A percentile compares a stretch with the other conserved stretches of the same genome.
Evolutionary conservation across 92 coral and sea anemone genomes (phyloP).

Genomic region (Virgularia gustaviana): DNA sequence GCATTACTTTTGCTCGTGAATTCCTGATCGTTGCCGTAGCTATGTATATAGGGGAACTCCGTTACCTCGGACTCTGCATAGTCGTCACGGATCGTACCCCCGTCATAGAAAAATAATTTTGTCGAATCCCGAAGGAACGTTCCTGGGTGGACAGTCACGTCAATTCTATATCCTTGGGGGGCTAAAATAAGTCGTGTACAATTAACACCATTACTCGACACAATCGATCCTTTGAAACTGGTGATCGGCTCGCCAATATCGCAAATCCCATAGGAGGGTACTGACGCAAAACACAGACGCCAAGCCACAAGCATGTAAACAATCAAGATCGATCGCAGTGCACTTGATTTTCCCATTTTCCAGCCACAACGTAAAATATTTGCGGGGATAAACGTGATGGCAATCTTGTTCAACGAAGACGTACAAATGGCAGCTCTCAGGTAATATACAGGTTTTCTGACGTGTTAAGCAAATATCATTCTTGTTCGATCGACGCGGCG

Average conservation of each 20-base stretch:
- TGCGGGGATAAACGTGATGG: too few species aligned
- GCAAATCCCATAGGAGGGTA: slow-evolving; percentile 7
- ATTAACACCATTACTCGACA: not conserved
- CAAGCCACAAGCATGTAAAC: too few species aligned
- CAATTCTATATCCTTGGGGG: slow-evolving; percentile 19
- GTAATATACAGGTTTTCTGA: too few species aligned
- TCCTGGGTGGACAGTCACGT: not conserved
- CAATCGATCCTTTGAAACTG: not conserved
- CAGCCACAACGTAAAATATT: too few species aligned
- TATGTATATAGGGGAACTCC: not conserved
- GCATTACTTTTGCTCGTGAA: slow-evolving; percentile 24
- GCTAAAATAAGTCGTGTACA: slow-evolving; percentile 16
- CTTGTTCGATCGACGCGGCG: too few species aligned
- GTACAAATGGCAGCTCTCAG: too few species aligned
- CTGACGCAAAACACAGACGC: too few species aligned
- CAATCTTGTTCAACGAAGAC: too few species aligned
- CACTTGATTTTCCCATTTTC: too few species aligned
- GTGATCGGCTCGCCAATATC: slow-evolving; percentile 27
- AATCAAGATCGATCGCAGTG: too few species aligned
- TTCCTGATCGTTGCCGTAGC: not conserved
- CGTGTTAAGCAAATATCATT: too few species aligned
- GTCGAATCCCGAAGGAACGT: not conserved
- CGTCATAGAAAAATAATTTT: slow-evolving; percentile 3
- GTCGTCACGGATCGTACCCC: not conserved
- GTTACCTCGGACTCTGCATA: not conserved